These are phyloP conservation scores for Hozukius guyotensis DNA, from an alignment of 2,797 vertebrate species.

Conservation along the genomic window DNA sequence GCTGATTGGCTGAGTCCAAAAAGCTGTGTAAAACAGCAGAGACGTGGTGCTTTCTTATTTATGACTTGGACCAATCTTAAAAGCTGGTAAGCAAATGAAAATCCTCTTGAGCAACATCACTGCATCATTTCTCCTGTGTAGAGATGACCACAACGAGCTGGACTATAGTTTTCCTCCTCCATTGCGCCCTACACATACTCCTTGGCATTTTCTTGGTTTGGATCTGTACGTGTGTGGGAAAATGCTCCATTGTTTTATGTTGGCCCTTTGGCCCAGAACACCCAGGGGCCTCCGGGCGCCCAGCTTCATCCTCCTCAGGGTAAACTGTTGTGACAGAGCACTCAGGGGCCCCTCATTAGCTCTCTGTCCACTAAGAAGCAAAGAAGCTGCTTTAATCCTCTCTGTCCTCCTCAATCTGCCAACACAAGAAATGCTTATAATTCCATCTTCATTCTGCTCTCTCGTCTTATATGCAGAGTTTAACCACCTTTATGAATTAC, in stretches of 20 bases:
- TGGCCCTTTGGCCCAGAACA: slow-evolving; percentile 60
- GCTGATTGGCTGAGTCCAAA: slow-evolving; percentile 42
- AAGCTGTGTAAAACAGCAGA: not conserved
- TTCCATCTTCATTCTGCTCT: slow-evolving; percentile 48
- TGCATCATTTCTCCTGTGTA: not conserved
- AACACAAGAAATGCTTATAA: slow-evolving; percentile 81
- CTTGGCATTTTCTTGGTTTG: slow-evolving; percentile 6
- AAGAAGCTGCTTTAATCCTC: slow-evolving; percentile 89
- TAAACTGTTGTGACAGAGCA: slow-evolving; percentile 91
- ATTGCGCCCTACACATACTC: not conserved
- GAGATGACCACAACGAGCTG: not conserved
- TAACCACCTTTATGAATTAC: slow-evolving; percentile 22
- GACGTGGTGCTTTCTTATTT: not conserved
- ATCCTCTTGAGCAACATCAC: not conserved
- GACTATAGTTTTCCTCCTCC: not conserved
- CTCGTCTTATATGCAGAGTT: slow-evolving; percentile 15
- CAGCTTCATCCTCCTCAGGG: slow-evolving; percentile 79
- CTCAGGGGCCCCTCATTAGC: slow-evolving; percentile 92
- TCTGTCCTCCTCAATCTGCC: slow-evolving; percentile 91
- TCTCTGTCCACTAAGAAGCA: slow-evolving; percentile 90
- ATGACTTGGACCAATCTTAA: not conserved
- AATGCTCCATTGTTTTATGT: slow-evolving; percentile 62
- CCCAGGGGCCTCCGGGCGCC: slow-evolving; percentile 72
- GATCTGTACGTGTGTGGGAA: slow-evolving; percentile 65
- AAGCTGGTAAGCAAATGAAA: not conserved